These are phyloP conservation scores for Sepioteuthis lessoniana DNA, from an alignment of 2,888 invertebrate genomes.

Conservation along the genomic window DNA sequence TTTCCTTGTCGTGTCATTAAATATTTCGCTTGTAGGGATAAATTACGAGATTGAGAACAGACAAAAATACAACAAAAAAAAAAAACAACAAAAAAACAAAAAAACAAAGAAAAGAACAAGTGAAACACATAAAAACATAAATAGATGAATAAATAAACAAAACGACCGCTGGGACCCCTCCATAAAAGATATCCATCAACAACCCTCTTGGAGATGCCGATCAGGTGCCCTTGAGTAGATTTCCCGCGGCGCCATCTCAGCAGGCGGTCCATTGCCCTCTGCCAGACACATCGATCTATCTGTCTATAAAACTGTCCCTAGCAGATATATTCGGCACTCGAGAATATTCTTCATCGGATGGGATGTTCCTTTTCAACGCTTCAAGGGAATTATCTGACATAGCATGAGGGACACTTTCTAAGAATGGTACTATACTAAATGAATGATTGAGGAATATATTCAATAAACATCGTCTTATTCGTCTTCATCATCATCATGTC, in stretches of 20 bases:
- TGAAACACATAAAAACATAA: not conserved
- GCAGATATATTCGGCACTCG: not conserved
- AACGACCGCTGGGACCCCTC: no score
- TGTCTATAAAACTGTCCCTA: conserved; percentile 13
- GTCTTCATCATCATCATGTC: no score
- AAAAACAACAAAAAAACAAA: not conserved
- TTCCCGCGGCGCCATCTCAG: not conserved
- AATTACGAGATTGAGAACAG: no score
- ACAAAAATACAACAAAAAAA: not conserved
- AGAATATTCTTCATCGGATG: not conserved
- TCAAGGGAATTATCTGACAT: not conserved
- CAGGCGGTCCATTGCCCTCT: not conserved
- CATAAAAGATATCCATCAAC: not conserved
- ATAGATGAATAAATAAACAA: no score
- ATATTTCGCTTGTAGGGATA: not conserved
- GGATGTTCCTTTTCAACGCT: not conserved
- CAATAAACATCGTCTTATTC: not conserved
- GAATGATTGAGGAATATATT: not conserved
- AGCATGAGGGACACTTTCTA: not conserved
- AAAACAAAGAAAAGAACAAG: not conserved
- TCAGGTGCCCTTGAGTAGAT: not conserved
- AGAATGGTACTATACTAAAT: not conserved
- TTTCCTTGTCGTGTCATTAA: not conserved
- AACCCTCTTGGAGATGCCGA: not conserved
- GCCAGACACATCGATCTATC: conserved; percentile 1